Evolutionary conservation across 2,797 vertebrate genomes (phyloP), one percentile per base, ranked within the genome.

Genomic region (Oophaga sylvatica): DNA sequence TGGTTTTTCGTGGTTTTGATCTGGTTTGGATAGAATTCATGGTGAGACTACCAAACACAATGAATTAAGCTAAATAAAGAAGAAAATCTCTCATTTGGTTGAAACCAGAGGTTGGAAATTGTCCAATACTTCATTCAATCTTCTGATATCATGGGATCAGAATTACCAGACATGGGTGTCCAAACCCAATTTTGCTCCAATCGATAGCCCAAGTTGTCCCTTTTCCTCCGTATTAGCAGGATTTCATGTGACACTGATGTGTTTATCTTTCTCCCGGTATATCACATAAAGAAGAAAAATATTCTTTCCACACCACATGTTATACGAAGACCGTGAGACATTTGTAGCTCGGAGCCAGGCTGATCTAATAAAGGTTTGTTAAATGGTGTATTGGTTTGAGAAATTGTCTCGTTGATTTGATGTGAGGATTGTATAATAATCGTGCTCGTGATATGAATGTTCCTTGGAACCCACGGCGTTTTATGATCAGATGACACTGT

Each of bases 191-290:
- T 67, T 67, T 67, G 1, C 22, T 65, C 22, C 22, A n/a, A 11
- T 65, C 7, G 8, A n/a, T 22, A 73, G 35, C 17, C 71, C 19
- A 3, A 6, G 35, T 10, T 48, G 35, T 73, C 17, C 35, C 35
- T 45, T 22, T n/a, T 53, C 20, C 71, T 75, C 10, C 20, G 22
- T n/a, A 13, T 75, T 53, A 48, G 41, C 1, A 2, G 35, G 35
- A 22, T 73, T 73, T 73, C 19, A 73, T 73, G 9, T 48, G 71
- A 75, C 71, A 75, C 19, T 75, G 71, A 75, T 53, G 20, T 75
- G 41, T 75, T 75, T 75, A 75, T 75, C 13, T 19, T 5, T 75
- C 41, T 75, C 71, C 20, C 48, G 6, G 41, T 48, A 20, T n/a
- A 45, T 73, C 19, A 48, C 71, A 53, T 53, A 48, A 53, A n/a